A percentile compares a stretch with the other conserved stretches of the same genome.
Evolutionary conservation across 2,888 invertebrate genomes (phyloP).

Genomic region (Mesorhabditis spiculigera): DNA sequence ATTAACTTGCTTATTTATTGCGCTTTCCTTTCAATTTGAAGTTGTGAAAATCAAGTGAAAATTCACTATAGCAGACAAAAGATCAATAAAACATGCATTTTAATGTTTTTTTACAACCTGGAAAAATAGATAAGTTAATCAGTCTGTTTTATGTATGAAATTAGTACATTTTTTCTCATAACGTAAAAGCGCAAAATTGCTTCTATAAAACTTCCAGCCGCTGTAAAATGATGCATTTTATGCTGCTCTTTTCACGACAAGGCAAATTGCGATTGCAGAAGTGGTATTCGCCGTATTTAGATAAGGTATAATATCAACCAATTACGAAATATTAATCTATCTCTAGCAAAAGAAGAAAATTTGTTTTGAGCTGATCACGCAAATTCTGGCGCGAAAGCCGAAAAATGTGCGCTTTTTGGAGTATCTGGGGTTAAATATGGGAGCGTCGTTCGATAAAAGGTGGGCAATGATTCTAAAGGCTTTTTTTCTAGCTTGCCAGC

Average conservation of each 20-base stretch:
- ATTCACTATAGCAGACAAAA: no score
- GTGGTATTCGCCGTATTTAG: constrained; percentile 97
- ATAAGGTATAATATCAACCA: constrained; percentile 68
- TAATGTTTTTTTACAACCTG: no score
- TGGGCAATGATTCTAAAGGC: constrained; percentile 59
- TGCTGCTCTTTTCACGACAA: constrained; percentile 96
- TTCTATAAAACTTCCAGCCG: no score
- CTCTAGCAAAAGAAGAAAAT: constrained; percentile 56
- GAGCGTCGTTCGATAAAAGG: constrained; percentile 98
- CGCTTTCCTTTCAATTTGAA: no score
- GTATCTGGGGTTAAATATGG: constrained; percentile 80
- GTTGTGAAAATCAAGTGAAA: no score
- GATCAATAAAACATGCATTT: no score
- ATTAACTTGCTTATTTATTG: no score
- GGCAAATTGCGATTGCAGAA: constrained; percentile 95
- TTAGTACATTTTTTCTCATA: no score
- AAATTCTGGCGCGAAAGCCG: constrained; percentile 63
- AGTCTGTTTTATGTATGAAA: no score
- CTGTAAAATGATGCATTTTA: constrained; percentile 87
- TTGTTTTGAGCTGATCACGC: constrained; percentile 62
- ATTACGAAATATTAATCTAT: neutral
- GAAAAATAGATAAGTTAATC: no score
- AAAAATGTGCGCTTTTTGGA: constrained; percentile 96
- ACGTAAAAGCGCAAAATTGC: no score
- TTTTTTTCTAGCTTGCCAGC: no score